These are phyloP conservation scores for Apamea monoglypha DNA, from an alignment of 2,888 invertebrate genomes.

Conservation along the genomic window DNA sequence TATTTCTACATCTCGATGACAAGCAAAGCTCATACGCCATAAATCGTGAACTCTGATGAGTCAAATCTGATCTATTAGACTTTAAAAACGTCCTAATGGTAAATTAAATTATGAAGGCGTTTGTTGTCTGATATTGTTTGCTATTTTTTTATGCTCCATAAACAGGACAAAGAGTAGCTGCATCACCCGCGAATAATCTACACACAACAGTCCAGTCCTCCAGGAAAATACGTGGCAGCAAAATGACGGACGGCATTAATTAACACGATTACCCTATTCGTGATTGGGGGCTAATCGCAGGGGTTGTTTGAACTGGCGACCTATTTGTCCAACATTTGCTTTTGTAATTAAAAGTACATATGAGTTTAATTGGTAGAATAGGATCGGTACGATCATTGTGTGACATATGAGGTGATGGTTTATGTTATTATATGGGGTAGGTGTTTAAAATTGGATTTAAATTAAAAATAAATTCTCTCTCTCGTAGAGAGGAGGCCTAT, in stretches of 20 bases:
- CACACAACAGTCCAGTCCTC: constrained; percentile 46
- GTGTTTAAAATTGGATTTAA: constrained; percentile 15
- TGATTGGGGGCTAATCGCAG: constrained; percentile 84
- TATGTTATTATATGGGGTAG: background rate
- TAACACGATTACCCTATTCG: constrained; percentile 83
- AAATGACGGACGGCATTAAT: constrained; percentile 83
- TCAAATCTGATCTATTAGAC: background rate
- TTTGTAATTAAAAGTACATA: constrained; percentile 84
- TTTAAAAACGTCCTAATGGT: background rate
- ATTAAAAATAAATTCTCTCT: background rate
- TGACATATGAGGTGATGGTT: constrained; percentile 23
- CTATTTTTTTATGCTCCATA: background rate
- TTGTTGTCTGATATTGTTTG: too few relatives aligned
- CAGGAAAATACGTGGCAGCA: constrained; percentile 69
- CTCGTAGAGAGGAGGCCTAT: background rate
- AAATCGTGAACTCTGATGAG: background rate
- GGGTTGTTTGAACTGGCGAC: constrained; percentile 79
- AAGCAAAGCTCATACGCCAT: background rate
- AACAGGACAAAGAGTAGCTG: constrained; percentile 22
- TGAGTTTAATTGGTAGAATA: constrained; percentile 66
- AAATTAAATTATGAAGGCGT: too few relatives aligned
- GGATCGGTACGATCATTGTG: constrained; percentile 35
- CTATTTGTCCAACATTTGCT: constrained; percentile 81
- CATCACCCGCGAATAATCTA: constrained; percentile 36
- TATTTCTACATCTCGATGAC: background rate